These are phyloP conservation scores for Garra rufa DNA, from an alignment of 2,113 vertebrate species.

Conservation along the genomic window DNA sequence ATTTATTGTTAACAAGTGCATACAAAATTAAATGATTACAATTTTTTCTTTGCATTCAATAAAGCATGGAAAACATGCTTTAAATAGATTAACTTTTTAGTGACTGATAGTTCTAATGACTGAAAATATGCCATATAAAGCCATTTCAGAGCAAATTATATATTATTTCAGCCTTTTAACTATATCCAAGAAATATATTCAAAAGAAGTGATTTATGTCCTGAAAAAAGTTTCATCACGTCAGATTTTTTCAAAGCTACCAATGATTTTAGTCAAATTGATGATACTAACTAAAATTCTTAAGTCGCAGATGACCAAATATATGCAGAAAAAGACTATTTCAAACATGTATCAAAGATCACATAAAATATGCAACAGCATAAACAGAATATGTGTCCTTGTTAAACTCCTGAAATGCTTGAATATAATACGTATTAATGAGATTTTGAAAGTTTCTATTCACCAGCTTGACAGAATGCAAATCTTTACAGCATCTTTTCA, in stretches of 20 bases:
- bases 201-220: background rate
- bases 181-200: background rate
- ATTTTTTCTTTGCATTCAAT: background rate
- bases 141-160: background rate
- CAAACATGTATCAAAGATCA: background rate
- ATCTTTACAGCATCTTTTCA: background rate
- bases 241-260: background rate
- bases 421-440: background rate
- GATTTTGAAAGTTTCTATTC: background rate
- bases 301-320: background rate
- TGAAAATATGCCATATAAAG: background rate
- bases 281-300: background rate
- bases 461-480: background rate
- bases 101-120: background rate
- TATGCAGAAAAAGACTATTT: background rate
- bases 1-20: background rate
- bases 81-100: background rate
- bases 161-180: background rate
- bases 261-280: background rate
- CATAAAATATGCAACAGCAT: background rate
- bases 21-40: background rate
- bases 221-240: background rate
- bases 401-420: background rate
- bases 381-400: background rate
- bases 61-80: background rate